phyloP scores from a whole-genome alignment of 2,113 vertebrate genomes.

The Leucopternis melanops region DNA sequence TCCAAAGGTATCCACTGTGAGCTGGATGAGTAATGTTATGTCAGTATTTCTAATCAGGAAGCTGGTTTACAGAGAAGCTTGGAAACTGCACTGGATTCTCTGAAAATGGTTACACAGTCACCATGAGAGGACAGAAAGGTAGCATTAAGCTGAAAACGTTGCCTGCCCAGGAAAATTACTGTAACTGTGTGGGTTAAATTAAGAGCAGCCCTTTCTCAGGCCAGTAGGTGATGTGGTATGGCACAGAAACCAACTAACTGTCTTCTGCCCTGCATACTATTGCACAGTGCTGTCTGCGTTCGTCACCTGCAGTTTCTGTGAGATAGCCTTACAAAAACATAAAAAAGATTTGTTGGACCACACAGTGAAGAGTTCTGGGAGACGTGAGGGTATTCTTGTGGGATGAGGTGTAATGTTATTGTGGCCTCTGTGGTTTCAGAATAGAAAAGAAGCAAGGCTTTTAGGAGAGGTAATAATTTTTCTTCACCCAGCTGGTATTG shows the following conservation, averaged over 20 bases:
- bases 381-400: background rate
- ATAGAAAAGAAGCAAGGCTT: background rate
- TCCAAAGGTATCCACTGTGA: background rate
- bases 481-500: background rate
- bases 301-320: background rate
- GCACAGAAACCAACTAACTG: background rate
- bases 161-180: background rate
- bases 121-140: background rate
- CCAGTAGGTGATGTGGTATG: background rate
- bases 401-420: background rate
- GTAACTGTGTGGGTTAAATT: background rate
- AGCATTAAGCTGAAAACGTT: background rate
- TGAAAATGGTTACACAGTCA: background rate
- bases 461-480: background rate
- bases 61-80: background rate
- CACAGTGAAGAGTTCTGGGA: background rate
- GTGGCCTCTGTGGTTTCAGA: background rate
- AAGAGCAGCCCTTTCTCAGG: background rate
- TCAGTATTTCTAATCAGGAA: background rate
- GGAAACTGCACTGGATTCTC: background rate
- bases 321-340: background rate
- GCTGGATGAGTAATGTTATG: background rate
- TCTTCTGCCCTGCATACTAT: background rate
- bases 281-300: background rate
- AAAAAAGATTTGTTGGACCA: background rate